These are phyloP conservation scores for Atrina japonica DNA, from an alignment of 2,888 invertebrate species.

Conservation along the genomic window DNA sequence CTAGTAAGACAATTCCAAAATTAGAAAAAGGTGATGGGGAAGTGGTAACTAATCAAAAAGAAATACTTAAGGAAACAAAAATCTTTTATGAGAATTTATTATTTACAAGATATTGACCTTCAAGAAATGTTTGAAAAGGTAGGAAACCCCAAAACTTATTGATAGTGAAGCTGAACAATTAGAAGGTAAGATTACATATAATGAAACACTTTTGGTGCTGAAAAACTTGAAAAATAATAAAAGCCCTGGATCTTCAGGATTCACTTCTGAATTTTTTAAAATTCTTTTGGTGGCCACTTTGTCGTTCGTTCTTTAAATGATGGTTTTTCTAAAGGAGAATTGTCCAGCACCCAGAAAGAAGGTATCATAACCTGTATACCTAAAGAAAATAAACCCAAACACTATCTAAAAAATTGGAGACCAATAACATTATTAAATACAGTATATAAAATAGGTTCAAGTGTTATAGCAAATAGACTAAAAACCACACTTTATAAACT, in stretches of 20 bases:
- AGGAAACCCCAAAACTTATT: no score
- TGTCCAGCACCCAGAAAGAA: slow-evolving; percentile 30
- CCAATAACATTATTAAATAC: slow-evolving; percentile 44
- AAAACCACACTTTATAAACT: slow-evolving; percentile 40
- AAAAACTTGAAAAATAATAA: slow-evolving; percentile 36
- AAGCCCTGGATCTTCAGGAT: slow-evolving; percentile 32
- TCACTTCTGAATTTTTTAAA: slow-evolving; percentile 27
- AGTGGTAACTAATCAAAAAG: no score
- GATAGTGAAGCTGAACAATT: not conserved
- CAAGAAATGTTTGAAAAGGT: no score
- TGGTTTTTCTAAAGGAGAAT: slow-evolving; percentile 14
- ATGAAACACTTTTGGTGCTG: slow-evolving; percentile 2
- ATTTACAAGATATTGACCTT: no score
- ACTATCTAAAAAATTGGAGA: slow-evolving; percentile 43
- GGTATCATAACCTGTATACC: slow-evolving; percentile 44
- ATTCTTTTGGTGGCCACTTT: slow-evolving; percentile 24
- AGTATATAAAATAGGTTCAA: slow-evolving; percentile 47
- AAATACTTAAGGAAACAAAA: no score
- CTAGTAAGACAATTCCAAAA: no score
- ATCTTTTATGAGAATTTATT: no score
- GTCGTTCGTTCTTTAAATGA: slow-evolving; percentile 41
- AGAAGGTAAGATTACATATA: slow-evolving; percentile 11
- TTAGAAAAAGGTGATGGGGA: no score
- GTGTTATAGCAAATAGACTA: slow-evolving; percentile 37
- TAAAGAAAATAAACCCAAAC: slow-evolving; percentile 38